Evolutionary conservation across 2,113 vertebrate genomes (phyloP).

Genomic region (Passer montanus): DNA sequence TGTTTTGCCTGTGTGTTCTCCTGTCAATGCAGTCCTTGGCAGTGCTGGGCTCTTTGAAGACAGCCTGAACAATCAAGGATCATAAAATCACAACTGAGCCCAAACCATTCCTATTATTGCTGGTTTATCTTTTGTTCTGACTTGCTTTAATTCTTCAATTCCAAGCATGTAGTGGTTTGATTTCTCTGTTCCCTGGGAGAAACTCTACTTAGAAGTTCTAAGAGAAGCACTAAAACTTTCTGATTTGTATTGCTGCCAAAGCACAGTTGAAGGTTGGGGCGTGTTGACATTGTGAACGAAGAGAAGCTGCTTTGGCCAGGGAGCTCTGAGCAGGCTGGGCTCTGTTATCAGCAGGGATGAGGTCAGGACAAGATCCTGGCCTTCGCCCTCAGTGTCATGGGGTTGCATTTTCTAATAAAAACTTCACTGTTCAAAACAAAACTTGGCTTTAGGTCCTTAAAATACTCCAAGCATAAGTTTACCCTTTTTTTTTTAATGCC

Average conservation of each 20-base stretch:
- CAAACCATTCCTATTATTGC: not conserved
- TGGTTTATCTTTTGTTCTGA: constrained; percentile 7
- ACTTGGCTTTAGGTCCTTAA: not conserved
- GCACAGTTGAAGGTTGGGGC: not conserved
- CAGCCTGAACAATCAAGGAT: not conserved
- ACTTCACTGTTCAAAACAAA: not conserved
- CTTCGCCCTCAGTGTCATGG: fast-evolving
- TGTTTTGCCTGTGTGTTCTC: not conserved
- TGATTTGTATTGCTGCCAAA: not conserved
- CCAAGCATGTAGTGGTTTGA: not conserved
- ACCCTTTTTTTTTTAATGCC: not conserved
- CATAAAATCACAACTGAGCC: not conserved
- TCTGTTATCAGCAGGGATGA: not conserved
- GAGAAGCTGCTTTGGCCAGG: not conserved
- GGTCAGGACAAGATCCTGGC: not conserved
- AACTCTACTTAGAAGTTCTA: not conserved
- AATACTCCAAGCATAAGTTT: not conserved
- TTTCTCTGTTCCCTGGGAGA: not conserved
- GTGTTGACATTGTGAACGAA: not conserved
- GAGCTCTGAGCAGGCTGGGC: not conserved
- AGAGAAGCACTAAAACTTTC: not conserved
- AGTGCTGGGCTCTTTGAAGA: not conserved
- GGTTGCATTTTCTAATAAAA: not conserved
- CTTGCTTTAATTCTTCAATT: not conserved
- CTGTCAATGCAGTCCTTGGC: not conserved